Conservation (phyloP, 2,797 vertebrate genomes). For the Ctenopoma multispine region DNA sequence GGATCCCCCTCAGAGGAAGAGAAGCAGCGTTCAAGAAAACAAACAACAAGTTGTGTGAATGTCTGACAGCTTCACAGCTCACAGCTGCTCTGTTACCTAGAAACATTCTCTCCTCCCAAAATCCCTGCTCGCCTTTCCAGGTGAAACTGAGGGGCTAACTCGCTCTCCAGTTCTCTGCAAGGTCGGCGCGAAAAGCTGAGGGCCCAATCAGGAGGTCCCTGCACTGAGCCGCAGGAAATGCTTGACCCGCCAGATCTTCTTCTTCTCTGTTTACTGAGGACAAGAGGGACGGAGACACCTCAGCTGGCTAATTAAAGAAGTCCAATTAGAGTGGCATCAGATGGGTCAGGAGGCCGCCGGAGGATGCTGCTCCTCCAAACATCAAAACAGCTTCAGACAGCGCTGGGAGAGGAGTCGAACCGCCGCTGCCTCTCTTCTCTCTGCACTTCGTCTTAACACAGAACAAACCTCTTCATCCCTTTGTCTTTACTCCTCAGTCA, state of each 20-base stretch:
- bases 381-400: constrained; percentile 52
- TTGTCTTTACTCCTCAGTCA: neutral
- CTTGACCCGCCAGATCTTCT: constrained; percentile 42
- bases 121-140: constrained; percentile 34
- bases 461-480: neutral
- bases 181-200: constrained; percentile 53
- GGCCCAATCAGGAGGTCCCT: constrained; percentile 70
- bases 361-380: constrained; percentile 18
- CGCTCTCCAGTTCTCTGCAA: constrained; percentile 15
- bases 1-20: constrained; percentile 6
- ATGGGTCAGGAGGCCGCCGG: constrained; percentile 37
- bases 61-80: constrained; percentile 37
- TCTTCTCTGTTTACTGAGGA: constrained; percentile 11
- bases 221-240: constrained; percentile 28
- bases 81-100: constrained; percentile 43
- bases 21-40: constrained; percentile 34
- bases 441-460: constrained; percentile 14
- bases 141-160: constrained; percentile 38
- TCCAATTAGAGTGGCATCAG: constrained; percentile 75
- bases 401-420: constrained; percentile 18
- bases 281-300: constrained; percentile 32
- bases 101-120: neutral
- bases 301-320: constrained; percentile 71
- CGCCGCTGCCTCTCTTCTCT: constrained; percentile 5
- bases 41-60: constrained; percentile 40